These are phyloP conservation scores for Chiroxiphia lanceolata DNA, from an alignment of 2,797 vertebrate species.

Conservation along the genomic window DNA sequence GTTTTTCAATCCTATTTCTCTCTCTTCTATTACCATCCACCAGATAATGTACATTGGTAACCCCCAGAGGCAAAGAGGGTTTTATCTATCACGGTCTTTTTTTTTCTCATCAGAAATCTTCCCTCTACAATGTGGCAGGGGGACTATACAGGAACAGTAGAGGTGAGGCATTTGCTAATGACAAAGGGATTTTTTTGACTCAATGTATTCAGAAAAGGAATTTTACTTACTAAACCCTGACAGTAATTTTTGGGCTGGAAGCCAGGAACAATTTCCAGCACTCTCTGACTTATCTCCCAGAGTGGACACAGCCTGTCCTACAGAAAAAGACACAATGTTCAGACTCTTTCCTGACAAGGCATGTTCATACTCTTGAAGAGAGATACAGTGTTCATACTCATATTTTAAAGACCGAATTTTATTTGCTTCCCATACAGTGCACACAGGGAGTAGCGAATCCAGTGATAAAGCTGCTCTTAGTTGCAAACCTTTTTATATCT, in stretches of 20 bases:
- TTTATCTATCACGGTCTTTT: neutral
- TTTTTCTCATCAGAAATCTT: neutral
- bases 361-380: neutral
- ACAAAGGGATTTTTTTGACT: neutral
- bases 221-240: conserved; percentile 10
- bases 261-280: neutral
- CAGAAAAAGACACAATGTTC: neutral
- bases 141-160: neutral
- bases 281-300: neutral
- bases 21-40: neutral
- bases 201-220: neutral
- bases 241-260: conserved; percentile 19
- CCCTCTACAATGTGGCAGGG: neutral
- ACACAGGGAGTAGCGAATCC: neutral
- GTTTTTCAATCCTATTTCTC: neutral
- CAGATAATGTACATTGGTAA: neutral
- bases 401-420: neutral
- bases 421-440: neutral
- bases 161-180: neutral
- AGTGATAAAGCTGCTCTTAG: neutral
- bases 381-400: neutral
- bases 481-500: neutral
- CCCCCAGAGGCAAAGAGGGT: neutral
- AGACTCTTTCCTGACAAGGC: neutral
- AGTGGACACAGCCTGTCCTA: neutral